These are phyloP conservation scores for Lepidurus apus DNA, from an alignment of 1,140 invertebrate genomes.

Conservation along the genomic window DNA sequence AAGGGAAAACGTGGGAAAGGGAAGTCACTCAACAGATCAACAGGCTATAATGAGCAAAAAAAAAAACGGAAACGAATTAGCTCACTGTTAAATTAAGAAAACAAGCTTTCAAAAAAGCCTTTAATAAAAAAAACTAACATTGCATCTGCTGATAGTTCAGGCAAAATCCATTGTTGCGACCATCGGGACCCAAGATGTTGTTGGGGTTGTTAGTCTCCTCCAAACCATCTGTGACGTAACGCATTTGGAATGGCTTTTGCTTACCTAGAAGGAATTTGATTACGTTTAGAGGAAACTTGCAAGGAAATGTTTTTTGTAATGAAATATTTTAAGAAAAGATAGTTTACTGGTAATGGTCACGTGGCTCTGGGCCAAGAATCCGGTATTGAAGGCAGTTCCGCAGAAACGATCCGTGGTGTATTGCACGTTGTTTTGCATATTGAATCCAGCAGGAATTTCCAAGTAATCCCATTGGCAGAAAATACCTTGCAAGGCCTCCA, in stretches of 20 bases:
- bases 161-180: slow-evolving; percentile 65
- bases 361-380: neutral
- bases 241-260: slow-evolving; percentile 21
- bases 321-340: neutral
- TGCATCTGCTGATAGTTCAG: slow-evolving; percentile 59
- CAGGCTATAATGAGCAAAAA: neutral
- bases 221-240: slow-evolving; percentile 12
- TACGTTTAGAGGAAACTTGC: no score
- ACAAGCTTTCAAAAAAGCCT: neutral
- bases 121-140: neutral
- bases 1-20: neutral
- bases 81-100: neutral
- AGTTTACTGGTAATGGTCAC: slow-evolving; percentile 25
- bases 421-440: neutral
- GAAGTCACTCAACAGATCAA: neutral
- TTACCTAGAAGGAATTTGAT: neutral
- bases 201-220: slow-evolving; percentile 23
- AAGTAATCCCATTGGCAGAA: slow-evolving; percentile 21
- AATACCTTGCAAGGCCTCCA: neutral
- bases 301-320: no score
- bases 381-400: slow-evolving; percentile 12
- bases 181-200: slow-evolving; percentile 44
- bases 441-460: neutral
- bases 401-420: slow-evolving; percentile 10
- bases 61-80: neutral